These are phyloP conservation scores for Panzeria rudis DNA, from an alignment of 2,888 invertebrate species.

Conservation along the genomic window DNA sequence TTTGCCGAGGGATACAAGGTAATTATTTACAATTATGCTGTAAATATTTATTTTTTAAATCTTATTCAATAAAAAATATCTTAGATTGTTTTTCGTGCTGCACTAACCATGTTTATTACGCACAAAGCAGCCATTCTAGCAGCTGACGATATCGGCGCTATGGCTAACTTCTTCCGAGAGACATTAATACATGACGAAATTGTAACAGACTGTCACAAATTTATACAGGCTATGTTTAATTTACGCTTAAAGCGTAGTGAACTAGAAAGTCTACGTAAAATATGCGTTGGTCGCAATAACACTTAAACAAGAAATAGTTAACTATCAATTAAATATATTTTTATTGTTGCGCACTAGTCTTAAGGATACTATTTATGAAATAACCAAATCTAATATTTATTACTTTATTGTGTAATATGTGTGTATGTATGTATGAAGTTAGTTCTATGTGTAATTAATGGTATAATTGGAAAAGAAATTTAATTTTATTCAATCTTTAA, in stretches of 20 bases:
- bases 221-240: conserved; percentile 94
- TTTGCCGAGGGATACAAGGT: conserved; percentile 96
- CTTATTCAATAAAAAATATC: conserved; percentile 32
- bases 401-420: conserved; percentile 19
- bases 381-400: conserved; percentile 24
- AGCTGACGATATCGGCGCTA: conserved; percentile 91
- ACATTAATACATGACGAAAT: conserved; percentile 91
- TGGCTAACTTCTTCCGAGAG: conserved; percentile 91
- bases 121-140: conserved; percentile 89
- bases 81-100: conserved; percentile 93
- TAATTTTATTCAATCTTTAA: neutral
- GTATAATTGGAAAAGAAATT: neutral
- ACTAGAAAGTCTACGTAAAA: conserved; percentile 80
- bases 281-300: conserved; percentile 78
- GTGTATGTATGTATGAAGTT: conserved; percentile 24
- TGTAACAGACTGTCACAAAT: conserved; percentile 93
- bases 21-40: neutral
- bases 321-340: conserved; percentile 53
- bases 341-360: conserved; percentile 60
- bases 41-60: neutral
- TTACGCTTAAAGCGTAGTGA: conserved; percentile 86
- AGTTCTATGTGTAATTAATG: conserved; percentile 1
- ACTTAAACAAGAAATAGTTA: conserved; percentile 75
- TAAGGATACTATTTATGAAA: conserved; percentile 66
- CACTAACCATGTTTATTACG: conserved; percentile 91